Conservation (phyloP, 2,888 invertebrate species). For the Girardia tigrina region DNA sequence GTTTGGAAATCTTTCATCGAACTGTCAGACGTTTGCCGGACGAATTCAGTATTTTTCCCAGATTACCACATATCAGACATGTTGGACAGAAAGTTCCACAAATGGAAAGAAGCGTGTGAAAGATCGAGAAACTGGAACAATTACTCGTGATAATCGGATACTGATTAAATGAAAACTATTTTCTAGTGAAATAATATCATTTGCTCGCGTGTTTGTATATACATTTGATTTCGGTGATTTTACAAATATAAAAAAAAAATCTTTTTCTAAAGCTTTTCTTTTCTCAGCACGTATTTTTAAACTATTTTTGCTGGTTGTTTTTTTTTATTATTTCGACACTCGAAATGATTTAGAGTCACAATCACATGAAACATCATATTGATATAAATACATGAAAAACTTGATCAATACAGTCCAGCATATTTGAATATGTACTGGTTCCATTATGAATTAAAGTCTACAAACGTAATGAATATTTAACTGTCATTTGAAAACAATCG, state of each 20-base stretch:
- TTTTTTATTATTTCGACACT: no score
- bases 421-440: no score
- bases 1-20: neutral
- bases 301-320: no score
- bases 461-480: no score
- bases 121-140: neutral
- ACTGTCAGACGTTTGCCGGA: neutral
- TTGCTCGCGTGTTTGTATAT: no score
- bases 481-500: no score
- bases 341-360: conserved; percentile 2
- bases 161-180: neutral
- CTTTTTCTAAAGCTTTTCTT: no score
- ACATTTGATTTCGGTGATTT: neutral
- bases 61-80: conserved; percentile 5
- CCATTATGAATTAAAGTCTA: no score
- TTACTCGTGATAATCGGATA: neutral
- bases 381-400: conserved; percentile 8
- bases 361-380: conserved; percentile 23
- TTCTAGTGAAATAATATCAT: neutral
- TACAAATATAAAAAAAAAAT: no score
- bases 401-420: neutral
- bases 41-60: neutral
- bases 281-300: no score
- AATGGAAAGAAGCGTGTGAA: conserved; percentile 3
- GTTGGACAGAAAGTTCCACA: neutral